Evolutionary conservation across 37 sponge, comb jelly and placozoan genomes (phyloP).

Genomic region (Beroe forskalii): DNA sequence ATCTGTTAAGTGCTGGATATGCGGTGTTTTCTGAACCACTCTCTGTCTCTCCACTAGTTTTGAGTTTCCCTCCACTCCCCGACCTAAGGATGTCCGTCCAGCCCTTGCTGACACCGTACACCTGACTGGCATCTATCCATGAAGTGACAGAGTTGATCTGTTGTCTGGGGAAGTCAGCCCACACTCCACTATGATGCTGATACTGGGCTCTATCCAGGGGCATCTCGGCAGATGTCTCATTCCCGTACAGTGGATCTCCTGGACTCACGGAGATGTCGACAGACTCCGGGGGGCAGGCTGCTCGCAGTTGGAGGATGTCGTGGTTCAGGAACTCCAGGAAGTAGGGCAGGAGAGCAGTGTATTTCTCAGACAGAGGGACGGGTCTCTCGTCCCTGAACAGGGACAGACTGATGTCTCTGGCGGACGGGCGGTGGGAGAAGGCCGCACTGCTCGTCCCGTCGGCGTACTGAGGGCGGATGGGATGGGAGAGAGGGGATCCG

Average conservation of each 20-base stretch:
- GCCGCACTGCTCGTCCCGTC: neutral
- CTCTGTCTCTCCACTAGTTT: neutral
- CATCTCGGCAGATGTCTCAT: conserved; percentile 73
- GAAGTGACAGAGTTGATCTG: conserved; percentile 97
- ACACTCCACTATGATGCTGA: conserved; percentile 79
- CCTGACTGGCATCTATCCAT: conserved; percentile 89
- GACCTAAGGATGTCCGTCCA: conserved; percentile 89
- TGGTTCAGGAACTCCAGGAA: conserved; percentile 87
- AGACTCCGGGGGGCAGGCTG: conserved; percentile 92
- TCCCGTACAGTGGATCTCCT: conserved; percentile 61
- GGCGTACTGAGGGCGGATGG: conserved; percentile 21
- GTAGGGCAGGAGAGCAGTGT: conserved; percentile 46
- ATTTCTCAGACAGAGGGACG: conserved; percentile 1
- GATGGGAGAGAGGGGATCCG: conserved; percentile 39
- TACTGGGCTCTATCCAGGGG: conserved; percentile 85
- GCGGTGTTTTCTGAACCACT: neutral
- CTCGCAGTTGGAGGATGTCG: conserved; percentile 82
- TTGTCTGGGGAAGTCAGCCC: conserved; percentile 82
- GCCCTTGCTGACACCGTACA: conserved; percentile 90
- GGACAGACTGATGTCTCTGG: conserved; percentile 18
- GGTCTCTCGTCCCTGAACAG: neutral
- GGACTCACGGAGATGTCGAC: conserved; percentile 72
- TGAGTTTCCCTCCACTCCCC: neutral
- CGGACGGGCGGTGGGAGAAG: neutral
- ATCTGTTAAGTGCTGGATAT: conserved; percentile 3